A percentile compares a stretch with the other conserved stretches of the same genome.
Conservation (phyloP, 2,888 invertebrate species). For the Heliothis peltigera region DNA sequence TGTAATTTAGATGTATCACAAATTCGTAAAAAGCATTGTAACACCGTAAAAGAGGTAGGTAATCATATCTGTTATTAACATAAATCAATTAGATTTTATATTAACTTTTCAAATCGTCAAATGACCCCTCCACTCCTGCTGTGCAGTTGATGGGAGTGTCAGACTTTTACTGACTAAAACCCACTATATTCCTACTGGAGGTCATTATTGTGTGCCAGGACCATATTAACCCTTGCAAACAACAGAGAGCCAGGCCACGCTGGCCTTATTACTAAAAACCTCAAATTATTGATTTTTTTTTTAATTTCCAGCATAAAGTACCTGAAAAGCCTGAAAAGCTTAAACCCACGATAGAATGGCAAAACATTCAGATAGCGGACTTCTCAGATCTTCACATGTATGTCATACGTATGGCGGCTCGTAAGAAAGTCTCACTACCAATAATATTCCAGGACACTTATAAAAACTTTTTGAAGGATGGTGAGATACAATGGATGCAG, state of each 20-base stretch:
- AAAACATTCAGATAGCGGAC: slow-evolving; percentile 91
- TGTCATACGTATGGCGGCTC: slow-evolving; percentile 75
- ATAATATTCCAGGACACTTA: slow-evolving; percentile 56
- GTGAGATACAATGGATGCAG: slow-evolving; percentile 68
- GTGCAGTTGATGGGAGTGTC: too few relatives aligned
- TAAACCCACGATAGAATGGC: slow-evolving; percentile 91
- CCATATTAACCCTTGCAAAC: too few relatives aligned
- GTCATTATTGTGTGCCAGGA: too few relatives aligned
- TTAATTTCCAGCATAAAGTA: slow-evolving; percentile 65
- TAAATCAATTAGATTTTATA: too few relatives aligned
- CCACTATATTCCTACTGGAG: too few relatives aligned
- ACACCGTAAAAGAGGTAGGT: slow-evolving; percentile 78
- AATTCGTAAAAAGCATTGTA: slow-evolving; percentile 78
- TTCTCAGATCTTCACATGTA: slow-evolving; percentile 91
- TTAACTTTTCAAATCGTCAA: too few relatives aligned
- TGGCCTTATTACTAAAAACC: background rate
- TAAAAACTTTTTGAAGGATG: slow-evolving; percentile 64
- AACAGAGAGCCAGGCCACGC: too few relatives aligned
- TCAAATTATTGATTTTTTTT: background rate
- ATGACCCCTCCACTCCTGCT: too few relatives aligned
- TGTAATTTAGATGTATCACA: slow-evolving; percentile 85
- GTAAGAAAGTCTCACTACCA: slow-evolving; percentile 61
- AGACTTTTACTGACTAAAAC: too few relatives aligned
- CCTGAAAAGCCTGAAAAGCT: slow-evolving; percentile 70
- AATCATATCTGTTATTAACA: too few relatives aligned